Evolutionary conservation across 2,113 vertebrate species (phyloP).

Genomic region (Actinemys pallida): DNA sequence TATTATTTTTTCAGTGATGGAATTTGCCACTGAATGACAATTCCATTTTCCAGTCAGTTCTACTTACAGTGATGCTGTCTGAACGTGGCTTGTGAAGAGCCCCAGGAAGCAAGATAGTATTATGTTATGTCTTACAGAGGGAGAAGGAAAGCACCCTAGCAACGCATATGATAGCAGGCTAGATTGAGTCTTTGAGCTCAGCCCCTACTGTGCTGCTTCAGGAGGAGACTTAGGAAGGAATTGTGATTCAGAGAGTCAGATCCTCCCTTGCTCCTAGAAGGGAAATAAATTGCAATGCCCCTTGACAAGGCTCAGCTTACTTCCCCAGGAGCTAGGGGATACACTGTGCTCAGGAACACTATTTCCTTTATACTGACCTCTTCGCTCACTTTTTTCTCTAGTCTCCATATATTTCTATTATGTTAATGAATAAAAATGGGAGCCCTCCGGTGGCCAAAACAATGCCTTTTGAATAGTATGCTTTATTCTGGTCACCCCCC

Average conservation of each 20-base stretch:
- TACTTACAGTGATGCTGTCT: neutral
- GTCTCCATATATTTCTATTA: neutral
- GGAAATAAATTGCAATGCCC: neutral
- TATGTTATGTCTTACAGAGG: neutral
- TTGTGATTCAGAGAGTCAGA: neutral
- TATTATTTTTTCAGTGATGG: neutral
- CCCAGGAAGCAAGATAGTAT: neutral
- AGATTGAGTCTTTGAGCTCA: neutral
- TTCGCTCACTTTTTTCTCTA: neutral
- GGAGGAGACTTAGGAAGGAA: neutral
- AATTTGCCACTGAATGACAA: neutral
- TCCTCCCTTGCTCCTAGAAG: neutral
- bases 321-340: neutral
- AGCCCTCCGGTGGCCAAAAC: slow-evolving; percentile 52
- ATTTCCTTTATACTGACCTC: neutral
- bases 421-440: slow-evolving; percentile 13
- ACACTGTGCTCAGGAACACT: accelerated
- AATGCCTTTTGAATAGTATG: neutral
- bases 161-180: too few species aligned
- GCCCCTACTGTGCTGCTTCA: neutral
- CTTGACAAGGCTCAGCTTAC: neutral
- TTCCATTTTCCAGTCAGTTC: neutral
- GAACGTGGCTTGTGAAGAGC: neutral
- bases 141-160: neutral
- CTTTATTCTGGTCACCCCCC: neutral